These are phyloP conservation scores for Vollenhovia emeryi DNA, from an alignment of 1,140 invertebrate species.

Conservation along the genomic window DNA sequence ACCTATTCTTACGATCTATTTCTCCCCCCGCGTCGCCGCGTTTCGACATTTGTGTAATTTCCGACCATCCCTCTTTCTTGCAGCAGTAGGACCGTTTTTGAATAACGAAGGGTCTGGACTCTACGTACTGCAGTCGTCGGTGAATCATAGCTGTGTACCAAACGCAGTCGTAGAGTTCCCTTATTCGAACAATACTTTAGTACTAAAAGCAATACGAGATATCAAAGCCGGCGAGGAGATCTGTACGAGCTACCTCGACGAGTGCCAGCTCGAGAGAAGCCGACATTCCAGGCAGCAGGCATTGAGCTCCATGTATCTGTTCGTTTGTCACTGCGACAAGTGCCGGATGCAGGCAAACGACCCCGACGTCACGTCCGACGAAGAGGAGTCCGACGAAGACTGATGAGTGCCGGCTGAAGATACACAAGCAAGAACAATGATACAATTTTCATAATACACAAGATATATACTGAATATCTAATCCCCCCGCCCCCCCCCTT, in stretches of 20 bases:
- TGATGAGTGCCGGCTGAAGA: conserved; percentile 68
- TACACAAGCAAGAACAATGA: background rate
- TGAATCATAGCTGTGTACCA: conserved; percentile 97
- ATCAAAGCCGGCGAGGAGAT: conserved; percentile 95
- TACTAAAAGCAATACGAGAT: conserved; percentile 90
- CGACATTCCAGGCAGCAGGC: conserved; percentile 95
- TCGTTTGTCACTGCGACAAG: conserved; percentile 92
- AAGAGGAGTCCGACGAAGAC: conserved; percentile 72
- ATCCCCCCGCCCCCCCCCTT: too few species aligned
- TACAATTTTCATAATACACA: conserved; percentile 17
- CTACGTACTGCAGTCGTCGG: conserved; percentile 93
- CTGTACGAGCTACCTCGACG: conserved; percentile 95
- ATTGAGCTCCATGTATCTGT: conserved; percentile 94
- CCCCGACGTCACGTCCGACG: conserved; percentile 91
- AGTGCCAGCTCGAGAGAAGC: conserved; percentile 92
- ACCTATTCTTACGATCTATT: background rate
- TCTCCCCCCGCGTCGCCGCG: background rate
- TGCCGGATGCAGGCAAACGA: conserved; percentile 91
- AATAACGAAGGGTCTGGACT: conserved; percentile 97
- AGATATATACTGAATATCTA: background rate
- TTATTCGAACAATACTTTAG: conserved; percentile 93
- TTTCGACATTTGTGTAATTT: conserved; percentile 8
- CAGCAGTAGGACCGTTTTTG: conserved; percentile 94
- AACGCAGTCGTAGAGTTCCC: conserved; percentile 95
- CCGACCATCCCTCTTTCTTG: conserved; percentile 72